Evolutionary conservation across 2,113 vertebrate species (phyloP), one percentile per base, ranked within the genome.

Genomic region (Clarias magur): DNA sequence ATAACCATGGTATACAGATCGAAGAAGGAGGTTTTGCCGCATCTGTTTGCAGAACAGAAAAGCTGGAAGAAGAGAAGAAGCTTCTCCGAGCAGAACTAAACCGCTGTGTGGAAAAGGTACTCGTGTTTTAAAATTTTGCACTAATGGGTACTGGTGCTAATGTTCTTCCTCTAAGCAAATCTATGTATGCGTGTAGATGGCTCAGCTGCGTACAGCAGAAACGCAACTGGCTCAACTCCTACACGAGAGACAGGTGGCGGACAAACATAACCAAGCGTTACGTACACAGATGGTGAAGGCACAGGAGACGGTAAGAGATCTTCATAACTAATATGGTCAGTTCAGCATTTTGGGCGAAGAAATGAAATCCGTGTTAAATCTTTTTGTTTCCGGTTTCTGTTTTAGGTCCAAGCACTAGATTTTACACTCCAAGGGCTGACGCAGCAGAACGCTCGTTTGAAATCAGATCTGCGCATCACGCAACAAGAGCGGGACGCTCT

Each of bases 401-500:
- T 83, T 0, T 85, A 99, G 98, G 92, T 96, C 48, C 97, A 96
- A 92, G 91, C 89, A 59, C 88, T 94, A 1, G 96, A 96, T 15
- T 96, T 96, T n/a, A 91, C 79, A 0, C 90, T 97, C 62, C 95
- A 97, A 89, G 95, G 90, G 2, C 87, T 94, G 83, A 96, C 91
- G 91, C 94, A 96, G 42, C 96, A 98, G 27, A 92, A 94, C 65
- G 65, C 95, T 60, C 91, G 27, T 9, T 93, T 98, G 0, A 96
- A 96, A 91, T 95, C 96, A 0, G 96, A 99, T 83, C 90, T 98
- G 13, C 92, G 65, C 34, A 91, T 93, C 59, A 86, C 91, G 0
- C 97, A 97, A 67, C 94, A 98, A 89, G 97, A 99, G 93, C 96
- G 94, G 88, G 98, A 99, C 2, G 90, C 94, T 3, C 94, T 98